Percentiles rank a stretch among this genome's conserved stretches.
These are phyloP conservation scores for Tragelaphus imberbis DNA, from an alignment of 2,113 vertebrate genomes.

Conservation along the genomic window DNA sequence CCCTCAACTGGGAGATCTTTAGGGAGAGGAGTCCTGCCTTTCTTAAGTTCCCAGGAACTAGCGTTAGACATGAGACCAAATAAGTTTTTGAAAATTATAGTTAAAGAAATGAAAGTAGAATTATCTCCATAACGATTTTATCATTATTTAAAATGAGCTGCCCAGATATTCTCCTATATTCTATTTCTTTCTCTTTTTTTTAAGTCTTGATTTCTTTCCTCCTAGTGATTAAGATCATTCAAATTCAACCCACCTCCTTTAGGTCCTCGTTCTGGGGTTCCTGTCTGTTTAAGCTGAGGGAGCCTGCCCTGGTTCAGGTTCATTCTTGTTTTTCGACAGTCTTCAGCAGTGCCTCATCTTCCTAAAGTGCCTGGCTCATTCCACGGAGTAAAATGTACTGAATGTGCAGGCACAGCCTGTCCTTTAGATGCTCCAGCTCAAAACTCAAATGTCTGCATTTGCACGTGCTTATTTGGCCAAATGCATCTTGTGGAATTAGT, in stretches of 20 bases:
- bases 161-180: neutral
- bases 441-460: conserved; percentile 63
- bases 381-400: conserved; percentile 56
- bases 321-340: conserved; percentile 61
- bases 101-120: conserved; percentile 21
- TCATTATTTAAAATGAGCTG: conserved; percentile 30
- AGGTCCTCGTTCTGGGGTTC: neutral
- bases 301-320: conserved; percentile 12
- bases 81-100: neutral
- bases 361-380: conserved; percentile 44
- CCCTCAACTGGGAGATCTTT: neutral
- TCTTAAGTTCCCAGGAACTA: neutral
- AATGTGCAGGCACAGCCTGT: conserved; percentile 65
- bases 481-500: conserved; percentile 50
- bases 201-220: neutral
- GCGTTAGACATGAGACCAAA: neutral
- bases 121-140: conserved; percentile 1
- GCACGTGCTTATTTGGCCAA: conserved; percentile 57
- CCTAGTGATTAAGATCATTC: neutral
- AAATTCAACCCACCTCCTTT: conserved; percentile 26
- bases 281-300: neutral
- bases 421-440: conserved; percentile 64
- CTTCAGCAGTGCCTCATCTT: conserved; percentile 61
- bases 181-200: neutral
- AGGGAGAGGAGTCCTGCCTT: neutral